These are phyloP conservation scores for Drosophila paramelanica DNA, from an alignment of 2,888 invertebrate species.

Conservation along the genomic window DNA sequence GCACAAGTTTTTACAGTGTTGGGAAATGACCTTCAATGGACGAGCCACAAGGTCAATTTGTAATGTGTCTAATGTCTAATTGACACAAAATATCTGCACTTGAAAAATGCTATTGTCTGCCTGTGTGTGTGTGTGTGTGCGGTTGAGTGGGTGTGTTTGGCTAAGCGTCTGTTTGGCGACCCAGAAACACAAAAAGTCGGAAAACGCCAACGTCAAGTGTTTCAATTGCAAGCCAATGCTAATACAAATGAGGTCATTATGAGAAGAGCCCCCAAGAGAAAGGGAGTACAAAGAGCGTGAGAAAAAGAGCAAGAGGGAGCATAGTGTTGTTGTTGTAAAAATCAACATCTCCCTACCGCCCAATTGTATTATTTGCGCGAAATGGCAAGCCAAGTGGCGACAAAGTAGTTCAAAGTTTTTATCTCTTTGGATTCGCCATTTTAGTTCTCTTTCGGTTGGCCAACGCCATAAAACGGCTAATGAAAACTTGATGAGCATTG, in stretches of 20 bases:
- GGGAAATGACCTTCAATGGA: constrained; percentile 37
- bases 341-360: neutral
- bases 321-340: neutral
- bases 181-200: constrained; percentile 62
- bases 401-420: constrained; percentile 75
- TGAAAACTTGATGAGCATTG: constrained; percentile 74
- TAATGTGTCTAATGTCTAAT: constrained; percentile 53
- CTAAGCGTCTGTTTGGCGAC: constrained; percentile 50
- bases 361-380: constrained; percentile 28
- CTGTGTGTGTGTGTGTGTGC: constrained; percentile 7
- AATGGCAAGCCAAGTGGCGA: constrained; percentile 72
- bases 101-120: constrained; percentile 53
- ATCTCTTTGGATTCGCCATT: constrained; percentile 46
- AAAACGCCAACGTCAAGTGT: constrained; percentile 52
- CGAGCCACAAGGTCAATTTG: constrained; percentile 51
- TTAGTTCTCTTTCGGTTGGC: constrained; percentile 26
- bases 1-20: neutral
- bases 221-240: constrained; percentile 75
- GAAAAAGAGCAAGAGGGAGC: neutral
- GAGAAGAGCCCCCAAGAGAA: constrained; percentile 9
- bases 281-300: neutral
- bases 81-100: constrained; percentile 73
- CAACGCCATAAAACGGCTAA: constrained; percentile 62
- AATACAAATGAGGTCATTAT: constrained; percentile 80
- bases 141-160: constrained; percentile 8